Evolutionary conservation across 2,113 vertebrate genomes (phyloP).

Genomic region (Pholis gunnellus): DNA sequence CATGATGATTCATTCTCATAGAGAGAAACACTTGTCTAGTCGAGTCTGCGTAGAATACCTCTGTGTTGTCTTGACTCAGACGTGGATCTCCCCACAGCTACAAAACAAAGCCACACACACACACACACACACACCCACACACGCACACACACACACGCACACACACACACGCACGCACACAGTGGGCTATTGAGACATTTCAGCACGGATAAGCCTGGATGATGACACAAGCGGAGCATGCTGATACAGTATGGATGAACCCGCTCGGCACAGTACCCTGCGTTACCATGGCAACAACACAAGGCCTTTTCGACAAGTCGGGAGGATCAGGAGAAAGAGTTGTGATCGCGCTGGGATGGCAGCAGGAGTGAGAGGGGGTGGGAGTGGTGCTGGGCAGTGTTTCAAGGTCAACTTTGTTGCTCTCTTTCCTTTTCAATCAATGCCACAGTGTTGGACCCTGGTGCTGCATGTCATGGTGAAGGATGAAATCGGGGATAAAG

Average conservation of each 20-base stretch:
- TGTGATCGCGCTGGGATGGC: slow-evolving; percentile 41
- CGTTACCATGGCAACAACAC: slow-evolving; percentile 68
- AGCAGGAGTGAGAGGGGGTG: background rate
- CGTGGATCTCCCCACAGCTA: background rate
- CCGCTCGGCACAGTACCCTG: slow-evolving; percentile 31
- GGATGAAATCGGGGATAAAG: slow-evolving; percentile 60
- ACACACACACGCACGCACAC: slow-evolving; percentile 22
- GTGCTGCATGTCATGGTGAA: slow-evolving; percentile 31
- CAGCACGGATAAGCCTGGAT: slow-evolving; percentile 61
- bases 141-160: slow-evolving; percentile 16
- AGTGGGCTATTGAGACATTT: slow-evolving; percentile 56
- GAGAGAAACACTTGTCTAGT: slow-evolving; percentile 28
- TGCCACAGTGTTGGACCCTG: slow-evolving; percentile 40
- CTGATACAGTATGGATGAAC: slow-evolving; percentile 77
- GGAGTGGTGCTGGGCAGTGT: background rate
- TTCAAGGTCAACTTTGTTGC: slow-evolving; percentile 73
- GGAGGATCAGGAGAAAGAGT: slow-evolving; percentile 58
- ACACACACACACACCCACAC: slow-evolving; percentile 9
- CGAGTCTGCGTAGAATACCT: slow-evolving; percentile 7
- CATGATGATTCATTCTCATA: slow-evolving; percentile 37
- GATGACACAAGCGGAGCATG: slow-evolving; percentile 64
- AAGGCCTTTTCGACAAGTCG: slow-evolving; percentile 66
- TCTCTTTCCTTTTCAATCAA: slow-evolving; percentile 50
- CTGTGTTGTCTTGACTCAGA: slow-evolving; percentile 21
- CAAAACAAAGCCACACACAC: slow-evolving; percentile 10